phyloP scores from a whole-genome alignment of 2,797 vertebrate species.

The Pangasius mekongensis region DNA sequence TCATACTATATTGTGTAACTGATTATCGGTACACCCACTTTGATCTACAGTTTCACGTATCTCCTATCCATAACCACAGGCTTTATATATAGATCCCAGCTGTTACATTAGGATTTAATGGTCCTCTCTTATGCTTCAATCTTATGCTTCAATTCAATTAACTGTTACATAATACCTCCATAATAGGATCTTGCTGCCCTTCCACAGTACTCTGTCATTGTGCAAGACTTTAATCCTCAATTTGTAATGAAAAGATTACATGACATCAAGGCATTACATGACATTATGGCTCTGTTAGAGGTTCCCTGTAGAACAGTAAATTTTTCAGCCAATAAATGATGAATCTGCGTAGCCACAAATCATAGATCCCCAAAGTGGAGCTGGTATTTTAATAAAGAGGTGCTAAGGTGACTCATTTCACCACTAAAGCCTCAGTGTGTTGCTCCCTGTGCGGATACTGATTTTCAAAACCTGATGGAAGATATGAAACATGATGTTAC shows the following conservation, averaged over 20 bases:
- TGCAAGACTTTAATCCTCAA: conserved; percentile 23
- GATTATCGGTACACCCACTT: neutral
- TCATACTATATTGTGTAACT: neutral
- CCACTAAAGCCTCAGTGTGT: conserved; percentile 19
- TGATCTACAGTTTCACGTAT: neutral
- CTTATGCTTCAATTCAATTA: conserved; percentile 41
- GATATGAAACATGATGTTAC: neutral
- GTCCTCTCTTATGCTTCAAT: conserved; percentile 30
- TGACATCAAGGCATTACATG: conserved; percentile 28
- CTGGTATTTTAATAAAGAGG: conserved; percentile 5
- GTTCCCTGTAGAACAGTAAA: conserved; percentile 8
- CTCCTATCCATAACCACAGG: neutral
- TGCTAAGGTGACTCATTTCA: conserved; percentile 35
- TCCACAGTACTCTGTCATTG: conserved; percentile 7
- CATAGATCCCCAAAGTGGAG: neutral
- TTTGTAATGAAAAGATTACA: conserved; percentile 44
- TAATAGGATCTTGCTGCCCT: conserved; percentile 31
- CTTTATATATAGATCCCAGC: conserved; percentile 4
- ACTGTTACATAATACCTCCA: conserved; percentile 26
- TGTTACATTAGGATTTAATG: conserved; percentile 33
- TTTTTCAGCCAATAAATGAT: neutral
- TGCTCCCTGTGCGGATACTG: conserved; percentile 24
- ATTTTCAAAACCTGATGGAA: neutral
- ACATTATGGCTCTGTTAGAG: conserved; percentile 11
- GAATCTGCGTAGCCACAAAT: conserved; percentile 1